phyloP scores from a whole-genome alignment of 2,113 vertebrate species.

The Perca schrenkii region DNA sequence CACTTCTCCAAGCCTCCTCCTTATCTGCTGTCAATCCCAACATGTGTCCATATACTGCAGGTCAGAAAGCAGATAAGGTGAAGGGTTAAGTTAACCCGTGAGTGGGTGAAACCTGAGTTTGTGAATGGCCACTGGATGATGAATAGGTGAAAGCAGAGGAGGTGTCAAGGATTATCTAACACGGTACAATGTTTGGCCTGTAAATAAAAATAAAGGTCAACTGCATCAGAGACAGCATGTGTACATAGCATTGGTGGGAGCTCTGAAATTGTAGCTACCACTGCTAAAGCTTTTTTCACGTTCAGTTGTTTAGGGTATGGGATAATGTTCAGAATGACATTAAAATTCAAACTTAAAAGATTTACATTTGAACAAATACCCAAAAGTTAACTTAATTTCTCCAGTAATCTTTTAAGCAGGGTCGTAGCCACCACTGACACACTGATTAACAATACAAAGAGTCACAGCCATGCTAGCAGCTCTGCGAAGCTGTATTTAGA shows the following conservation, averaged over 20 bases:
- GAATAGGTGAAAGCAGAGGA: constrained; percentile 31
- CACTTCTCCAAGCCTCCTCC: constrained; percentile 8
- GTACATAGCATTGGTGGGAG: background rate
- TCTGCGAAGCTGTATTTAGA: no score
- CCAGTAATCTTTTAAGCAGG: background rate
- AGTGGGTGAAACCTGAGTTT: constrained; percentile 53
- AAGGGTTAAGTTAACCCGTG: constrained; percentile 42
- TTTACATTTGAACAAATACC: background rate
- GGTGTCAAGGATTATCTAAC: constrained; percentile 38
- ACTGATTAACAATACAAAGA: background rate
- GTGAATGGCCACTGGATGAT: constrained; percentile 38
- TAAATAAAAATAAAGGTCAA: constrained; percentile 4
- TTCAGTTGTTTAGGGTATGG: background rate
- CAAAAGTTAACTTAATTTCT: background rate
- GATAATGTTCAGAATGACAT: background rate
- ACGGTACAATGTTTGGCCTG: constrained; percentile 9
- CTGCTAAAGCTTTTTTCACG: background rate
- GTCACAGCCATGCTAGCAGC: no score
- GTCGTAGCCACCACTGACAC: background rate
- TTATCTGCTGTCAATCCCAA: constrained; percentile 45
- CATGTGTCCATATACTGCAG: constrained; percentile 36
- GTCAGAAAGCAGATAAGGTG: constrained; percentile 48
- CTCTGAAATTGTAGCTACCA: background rate
- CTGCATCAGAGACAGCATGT: background rate
- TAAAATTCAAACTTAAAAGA: background rate